Percentiles rank a stretch among this genome's conserved stretches.
Evolutionary conservation across 2,888 invertebrate species (phyloP).

Genomic region (Megaustenia siamemsis): DNA sequence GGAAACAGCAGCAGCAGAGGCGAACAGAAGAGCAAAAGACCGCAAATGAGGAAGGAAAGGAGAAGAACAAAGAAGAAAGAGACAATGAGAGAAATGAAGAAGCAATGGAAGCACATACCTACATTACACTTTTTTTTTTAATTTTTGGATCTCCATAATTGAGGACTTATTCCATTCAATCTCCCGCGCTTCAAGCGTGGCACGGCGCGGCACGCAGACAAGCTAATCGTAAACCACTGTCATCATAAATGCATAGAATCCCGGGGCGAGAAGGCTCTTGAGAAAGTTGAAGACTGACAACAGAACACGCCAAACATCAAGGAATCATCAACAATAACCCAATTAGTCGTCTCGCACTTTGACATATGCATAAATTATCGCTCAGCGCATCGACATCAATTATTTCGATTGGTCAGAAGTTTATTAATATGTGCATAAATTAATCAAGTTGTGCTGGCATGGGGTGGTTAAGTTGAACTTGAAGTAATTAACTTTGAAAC

Average conservation of each 20-base stretch:
- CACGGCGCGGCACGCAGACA: neutral
- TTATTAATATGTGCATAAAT: constrained; percentile 47
- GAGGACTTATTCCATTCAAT: too few relatives aligned
- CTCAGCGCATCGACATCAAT: neutral
- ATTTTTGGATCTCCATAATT: too few relatives aligned
- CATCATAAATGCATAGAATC: constrained; percentile 40
- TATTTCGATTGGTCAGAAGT: constrained; percentile 25
- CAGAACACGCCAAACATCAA: neutral
- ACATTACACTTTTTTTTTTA: too few relatives aligned
- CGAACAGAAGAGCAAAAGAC: too few relatives aligned
- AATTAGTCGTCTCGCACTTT: neutral
- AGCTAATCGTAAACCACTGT: neutral
- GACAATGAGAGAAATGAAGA: too few relatives aligned
- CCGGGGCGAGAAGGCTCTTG: neutral
- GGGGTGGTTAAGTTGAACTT: neutral
- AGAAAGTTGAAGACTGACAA: neutral
- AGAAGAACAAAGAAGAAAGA: too few relatives aligned
- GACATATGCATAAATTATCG: constrained; percentile 35
- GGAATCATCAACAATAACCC: neutral
- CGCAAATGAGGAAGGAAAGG: too few relatives aligned
- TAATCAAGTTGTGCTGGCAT: constrained; percentile 15
- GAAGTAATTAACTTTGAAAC: constrained; percentile 12
- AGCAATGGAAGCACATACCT: too few relatives aligned
- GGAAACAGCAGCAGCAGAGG: too few relatives aligned
- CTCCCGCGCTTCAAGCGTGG: too few relatives aligned